Evolutionary conservation across 2,113 vertebrate species (phyloP).

Genomic region (Zosterops hypoxanthus): DNA sequence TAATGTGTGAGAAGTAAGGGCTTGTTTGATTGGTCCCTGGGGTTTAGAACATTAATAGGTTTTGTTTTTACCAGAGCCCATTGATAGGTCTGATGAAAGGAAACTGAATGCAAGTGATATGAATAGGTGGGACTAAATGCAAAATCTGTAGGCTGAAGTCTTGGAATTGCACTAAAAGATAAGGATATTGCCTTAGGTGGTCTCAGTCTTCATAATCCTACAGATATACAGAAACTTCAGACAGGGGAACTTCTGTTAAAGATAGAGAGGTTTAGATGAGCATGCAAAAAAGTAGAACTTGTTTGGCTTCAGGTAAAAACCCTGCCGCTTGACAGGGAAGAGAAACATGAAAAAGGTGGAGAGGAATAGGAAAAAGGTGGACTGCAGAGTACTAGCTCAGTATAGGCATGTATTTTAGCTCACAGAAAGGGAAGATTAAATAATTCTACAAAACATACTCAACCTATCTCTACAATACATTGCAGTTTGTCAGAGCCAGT

Average conservation of each 20-base stretch:
- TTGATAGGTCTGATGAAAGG: background rate
- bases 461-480: background rate
- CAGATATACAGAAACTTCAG: background rate
- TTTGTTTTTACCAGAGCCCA: slow-evolving; percentile 4
- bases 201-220: background rate
- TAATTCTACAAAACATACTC: background rate
- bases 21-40: background rate
- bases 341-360: background rate
- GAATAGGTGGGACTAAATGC: background rate
- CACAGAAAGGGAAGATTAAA: background rate
- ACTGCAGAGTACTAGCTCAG: background rate
- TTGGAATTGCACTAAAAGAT: background rate
- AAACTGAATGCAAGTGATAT: background rate
- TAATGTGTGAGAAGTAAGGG: background rate
- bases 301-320: background rate
- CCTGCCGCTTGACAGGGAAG: background rate
- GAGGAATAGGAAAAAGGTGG: background rate
- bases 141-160: background rate
- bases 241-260: background rate
- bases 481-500: background rate
- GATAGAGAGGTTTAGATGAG: background rate
- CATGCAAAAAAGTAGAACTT: background rate
- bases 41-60: background rate
- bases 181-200: background rate
- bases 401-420: background rate